Base-by-base conservation (phyloP, 1,140 invertebrate species). In the Ips typographus region DNA sequence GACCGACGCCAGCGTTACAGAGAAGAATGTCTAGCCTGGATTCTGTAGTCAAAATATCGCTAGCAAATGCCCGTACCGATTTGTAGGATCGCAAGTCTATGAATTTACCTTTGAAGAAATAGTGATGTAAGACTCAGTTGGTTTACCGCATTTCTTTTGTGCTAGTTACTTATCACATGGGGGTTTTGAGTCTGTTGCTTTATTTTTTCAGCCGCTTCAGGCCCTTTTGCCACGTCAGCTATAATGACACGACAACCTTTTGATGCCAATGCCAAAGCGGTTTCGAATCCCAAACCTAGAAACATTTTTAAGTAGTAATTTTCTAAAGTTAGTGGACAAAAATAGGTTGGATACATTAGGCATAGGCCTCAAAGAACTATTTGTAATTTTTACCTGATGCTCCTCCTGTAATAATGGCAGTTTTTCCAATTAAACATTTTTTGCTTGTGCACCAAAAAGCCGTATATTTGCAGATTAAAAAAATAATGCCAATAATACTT, bases 1-100 rank as follows among this genome's bases (percentile, higher is more conserved):
- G 59, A 42, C 77, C 81, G 2, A 80, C 79, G 3, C 78, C 83
- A 41, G 85, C 85, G 75, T 87, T 87, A 68, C 85, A 85, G 4
- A 87, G 79, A 3, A 88, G 70, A 55, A 87, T 81, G 73, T 87
- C 82, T 2, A 87, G 65, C 42, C 79, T 74, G 2, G 65, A 8
- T 70, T 83, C 81, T 42, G 73, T 75, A 56, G 73, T 47, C 6
- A 76, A 65, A 2, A 80, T 59, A 42, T 79, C 68, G 41, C 71
- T 60, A 8, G 72, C 76, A 52, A 80, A 78, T 38, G 72, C 53
- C n/a, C 78, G 65, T 2, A 79, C 70, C 1, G 78, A 80, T 39
- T 72, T 56, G 36, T 80, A 70, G 2, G 72, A 76, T 6, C 63
- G 38, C n/a, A 80, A 60, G 61, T 81, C 74, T 8, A 79, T 42